Evolutionary conservation across 2,888 invertebrate species (phyloP).

Genomic region (Phaonia tiefii): DNA sequence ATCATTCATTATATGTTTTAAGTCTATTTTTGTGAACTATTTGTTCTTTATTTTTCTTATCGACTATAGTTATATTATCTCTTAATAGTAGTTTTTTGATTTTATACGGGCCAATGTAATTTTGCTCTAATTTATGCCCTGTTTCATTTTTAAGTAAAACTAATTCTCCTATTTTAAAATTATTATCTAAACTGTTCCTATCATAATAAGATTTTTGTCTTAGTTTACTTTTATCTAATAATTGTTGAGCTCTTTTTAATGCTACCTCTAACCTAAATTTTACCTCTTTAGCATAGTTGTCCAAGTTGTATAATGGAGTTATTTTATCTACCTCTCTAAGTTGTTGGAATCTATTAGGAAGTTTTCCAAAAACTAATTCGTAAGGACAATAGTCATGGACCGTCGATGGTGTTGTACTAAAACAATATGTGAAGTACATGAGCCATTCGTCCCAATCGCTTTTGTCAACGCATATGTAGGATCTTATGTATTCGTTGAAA

Average conservation of each 20-base stretch:
- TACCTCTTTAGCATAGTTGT: conserved; percentile 1
- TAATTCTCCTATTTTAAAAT: conserved; percentile 30
- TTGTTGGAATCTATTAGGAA: too few species aligned
- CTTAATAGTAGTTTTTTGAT: conserved; percentile 23
- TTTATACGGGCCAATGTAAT: conserved; percentile 43
- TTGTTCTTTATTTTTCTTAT: too few species aligned
- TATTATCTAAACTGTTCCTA: neutral
- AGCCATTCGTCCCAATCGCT: too few species aligned
- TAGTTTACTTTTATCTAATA: neutral
- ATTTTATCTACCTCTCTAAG: too few species aligned
- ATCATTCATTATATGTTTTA: too few species aligned
- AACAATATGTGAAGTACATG: too few species aligned
- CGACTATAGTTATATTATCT: neutral
- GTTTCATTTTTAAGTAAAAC: conserved; percentile 44
- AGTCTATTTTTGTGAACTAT: too few species aligned
- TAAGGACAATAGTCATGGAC: too few species aligned
- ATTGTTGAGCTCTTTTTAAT: conserved; percentile 35
- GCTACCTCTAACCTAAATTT: conserved; percentile 42
- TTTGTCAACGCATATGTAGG: too few species aligned
- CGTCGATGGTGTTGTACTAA: too few species aligned
- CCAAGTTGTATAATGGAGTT: conserved; percentile 30
- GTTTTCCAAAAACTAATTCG: too few species aligned
- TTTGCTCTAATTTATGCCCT: conserved; percentile 32
- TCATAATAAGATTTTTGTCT: conserved; percentile 9
- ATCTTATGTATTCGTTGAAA: too few species aligned